Conservation (phyloP, 2,113 vertebrate species). For the Loxodonta africana region DNA sequence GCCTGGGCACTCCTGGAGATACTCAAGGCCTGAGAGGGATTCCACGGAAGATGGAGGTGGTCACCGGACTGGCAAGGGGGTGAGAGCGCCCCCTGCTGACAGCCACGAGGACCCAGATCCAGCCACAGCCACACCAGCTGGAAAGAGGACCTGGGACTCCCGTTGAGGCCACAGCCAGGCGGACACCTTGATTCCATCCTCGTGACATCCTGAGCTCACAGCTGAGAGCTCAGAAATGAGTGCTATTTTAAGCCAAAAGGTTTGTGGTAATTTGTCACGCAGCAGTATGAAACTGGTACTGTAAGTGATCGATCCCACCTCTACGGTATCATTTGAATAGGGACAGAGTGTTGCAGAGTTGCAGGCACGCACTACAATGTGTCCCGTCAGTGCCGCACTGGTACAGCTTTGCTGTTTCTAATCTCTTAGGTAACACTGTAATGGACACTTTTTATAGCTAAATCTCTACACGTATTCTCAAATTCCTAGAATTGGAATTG, state of each 20-base stretch:
- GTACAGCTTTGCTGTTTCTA: neutral
- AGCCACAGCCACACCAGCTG: neutral
- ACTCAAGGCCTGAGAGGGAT: neutral
- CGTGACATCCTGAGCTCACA: neutral
- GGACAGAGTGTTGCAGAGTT: accelerated
- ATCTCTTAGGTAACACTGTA: neutral
- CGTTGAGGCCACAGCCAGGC: neutral
- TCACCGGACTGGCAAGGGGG: accelerated
- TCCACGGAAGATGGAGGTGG: accelerated
- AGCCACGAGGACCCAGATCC: neutral
- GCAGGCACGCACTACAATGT: accelerated
- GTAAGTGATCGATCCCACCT: neutral
- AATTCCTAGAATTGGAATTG: neutral
- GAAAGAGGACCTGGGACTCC: too few species aligned
- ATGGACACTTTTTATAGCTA: neutral
- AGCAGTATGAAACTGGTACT: neutral
- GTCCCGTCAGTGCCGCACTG: neutral
- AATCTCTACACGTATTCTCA: neutral
- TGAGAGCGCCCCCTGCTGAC: neutral
- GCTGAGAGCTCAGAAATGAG: neutral
- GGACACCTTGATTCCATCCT: neutral
- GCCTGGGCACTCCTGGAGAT: neutral
- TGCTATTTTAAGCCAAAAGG: too few species aligned
- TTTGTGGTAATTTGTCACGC: neutral
- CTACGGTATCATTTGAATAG: accelerated